Evolutionary conservation across 1,140 invertebrate species (phyloP).

Genomic region (Piezodorus guildinii): DNA sequence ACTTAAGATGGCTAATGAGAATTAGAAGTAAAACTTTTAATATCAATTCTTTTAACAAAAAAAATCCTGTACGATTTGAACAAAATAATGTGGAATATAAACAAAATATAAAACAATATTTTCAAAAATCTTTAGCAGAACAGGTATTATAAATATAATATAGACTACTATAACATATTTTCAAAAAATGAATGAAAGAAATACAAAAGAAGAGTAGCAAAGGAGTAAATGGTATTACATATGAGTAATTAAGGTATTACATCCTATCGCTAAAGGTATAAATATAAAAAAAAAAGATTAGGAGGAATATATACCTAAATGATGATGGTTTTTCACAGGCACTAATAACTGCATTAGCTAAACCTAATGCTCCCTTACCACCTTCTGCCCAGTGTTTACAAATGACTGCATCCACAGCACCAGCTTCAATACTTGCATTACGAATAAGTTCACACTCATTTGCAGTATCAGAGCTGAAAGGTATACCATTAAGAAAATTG

Average conservation of each 20-base stretch:
- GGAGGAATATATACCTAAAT: constrained; percentile 35
- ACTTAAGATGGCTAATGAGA: no score
- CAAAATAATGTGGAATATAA: no score
- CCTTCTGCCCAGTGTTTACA: constrained; percentile 87
- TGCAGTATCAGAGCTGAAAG: constrained; percentile 52
- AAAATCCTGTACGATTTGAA: no score
- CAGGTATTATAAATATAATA: not conserved
- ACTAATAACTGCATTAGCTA: constrained; percentile 76
- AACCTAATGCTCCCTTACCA: constrained; percentile 69
- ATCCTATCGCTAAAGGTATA: no score
- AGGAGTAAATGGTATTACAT: no score
- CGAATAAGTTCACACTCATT: constrained; percentile 75
- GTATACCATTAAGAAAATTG: constrained; percentile 26
- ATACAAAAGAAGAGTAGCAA: no score
- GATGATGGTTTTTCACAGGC: constrained; percentile 46
- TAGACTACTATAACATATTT: not conserved
- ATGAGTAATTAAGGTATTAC: no score
- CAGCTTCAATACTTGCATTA: constrained; percentile 55
- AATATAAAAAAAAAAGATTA: no score
- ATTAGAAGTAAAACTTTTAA: no score
- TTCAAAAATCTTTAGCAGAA: no score
- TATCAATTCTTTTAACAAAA: no score
- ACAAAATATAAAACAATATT: no score
- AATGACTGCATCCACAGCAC: constrained; percentile 77
- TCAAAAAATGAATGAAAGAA: not conserved